Evolutionary conservation across 2,797 vertebrate genomes (phyloP), one percentile per base, ranked within the genome.

Genomic region (Thamnophis elegans): DNA sequence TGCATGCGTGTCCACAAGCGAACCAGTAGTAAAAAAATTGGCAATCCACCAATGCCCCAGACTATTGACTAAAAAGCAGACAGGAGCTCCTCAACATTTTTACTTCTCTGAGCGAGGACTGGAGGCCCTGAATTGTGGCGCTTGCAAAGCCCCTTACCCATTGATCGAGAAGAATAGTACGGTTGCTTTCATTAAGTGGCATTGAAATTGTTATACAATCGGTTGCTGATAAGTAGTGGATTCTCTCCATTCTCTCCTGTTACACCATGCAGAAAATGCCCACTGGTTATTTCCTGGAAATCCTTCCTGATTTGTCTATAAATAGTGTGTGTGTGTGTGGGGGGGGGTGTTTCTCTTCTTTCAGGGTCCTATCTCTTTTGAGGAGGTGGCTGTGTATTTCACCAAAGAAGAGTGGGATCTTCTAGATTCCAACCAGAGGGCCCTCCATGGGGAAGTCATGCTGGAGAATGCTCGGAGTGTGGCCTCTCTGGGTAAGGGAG

Each of bases 371-470:
- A 36, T 47, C 20, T 82, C 36, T 47, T 82, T 82, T 82, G 73
- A 93, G 6, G 92, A 93, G n/a, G 92, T 93, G 26, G 90, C 92
- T 36, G 92, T 93, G 18, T 93, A 88, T 88, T 93, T 93, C 90
- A 32, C 92, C 1, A 36, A 93, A 32, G 89, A 91, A 11, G 92
- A 93, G 54, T 93, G 92, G 92, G 26, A 58, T 7, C 42, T 42
- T 10, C 90, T 93, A 82, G 42, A 91, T 20, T 20, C 5, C 5
- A 87, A 87, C 42, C 92, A 93, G 62, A 90, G 68, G 51, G 62
- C 53, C 6, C 55, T 93, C 47, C 88, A 93, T 68, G 87, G 82
- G 85, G 89, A 91, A 47, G 90, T 93, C 3, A 93, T 93, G 92
- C 87, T 91, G 85, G 92, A 93, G 36, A 93, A 93, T 25, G 68